Evolutionary conservation across 2,113 vertebrate species (phyloP).

Genomic region (Diadophis punctatus): DNA sequence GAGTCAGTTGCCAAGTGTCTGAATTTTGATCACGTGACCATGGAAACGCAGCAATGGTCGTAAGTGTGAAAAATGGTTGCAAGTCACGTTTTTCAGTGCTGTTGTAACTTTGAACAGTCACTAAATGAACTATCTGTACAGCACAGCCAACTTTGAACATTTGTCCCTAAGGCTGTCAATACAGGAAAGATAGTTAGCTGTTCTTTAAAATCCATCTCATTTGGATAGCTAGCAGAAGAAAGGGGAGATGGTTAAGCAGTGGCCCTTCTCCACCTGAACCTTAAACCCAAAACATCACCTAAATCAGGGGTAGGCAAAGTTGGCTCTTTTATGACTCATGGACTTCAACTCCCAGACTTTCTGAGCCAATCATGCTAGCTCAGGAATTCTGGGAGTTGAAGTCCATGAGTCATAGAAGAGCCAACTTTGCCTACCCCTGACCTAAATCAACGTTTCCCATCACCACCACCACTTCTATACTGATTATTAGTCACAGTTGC

Average conservation of each 20-base stretch:
- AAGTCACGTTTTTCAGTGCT: background rate
- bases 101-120: background rate
- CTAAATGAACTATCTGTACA: background rate
- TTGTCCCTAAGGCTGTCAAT: background rate
- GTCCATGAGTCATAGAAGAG: too few species aligned
- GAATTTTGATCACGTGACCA: background rate
- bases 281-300: background rate
- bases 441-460: background rate
- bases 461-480: background rate
- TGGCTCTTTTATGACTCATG: too few species aligned
- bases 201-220: background rate
- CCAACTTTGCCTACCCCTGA: too few species aligned
- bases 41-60: background rate
- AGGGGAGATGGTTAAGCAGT: background rate
- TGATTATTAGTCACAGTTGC: background rate
- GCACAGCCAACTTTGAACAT: background rate
- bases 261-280: background rate
- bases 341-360: too few species aligned
- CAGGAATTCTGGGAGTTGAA: too few species aligned
- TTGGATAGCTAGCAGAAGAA: background rate
- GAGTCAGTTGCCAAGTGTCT: background rate
- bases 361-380: too few species aligned
- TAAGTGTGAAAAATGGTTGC: background rate
- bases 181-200: too few species aligned
- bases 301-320: too few species aligned